Conservation (phyloP, 2,888 invertebrate genomes). For the Periphyllus acericola region DNA sequence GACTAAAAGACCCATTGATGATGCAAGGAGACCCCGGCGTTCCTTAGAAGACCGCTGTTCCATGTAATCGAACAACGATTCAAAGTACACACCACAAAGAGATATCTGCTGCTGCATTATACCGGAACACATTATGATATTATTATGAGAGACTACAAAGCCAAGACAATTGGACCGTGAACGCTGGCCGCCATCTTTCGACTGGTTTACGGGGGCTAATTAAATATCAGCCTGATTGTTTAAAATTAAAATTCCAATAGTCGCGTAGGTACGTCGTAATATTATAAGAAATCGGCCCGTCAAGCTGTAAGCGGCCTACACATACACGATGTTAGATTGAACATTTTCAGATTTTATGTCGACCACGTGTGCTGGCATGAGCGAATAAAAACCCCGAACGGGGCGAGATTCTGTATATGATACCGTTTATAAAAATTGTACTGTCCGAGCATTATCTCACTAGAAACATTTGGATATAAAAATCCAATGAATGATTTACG, state of each 20-base stretch:
- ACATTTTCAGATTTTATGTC: no score
- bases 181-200: slow-evolving; percentile 53
- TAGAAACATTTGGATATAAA: no score
- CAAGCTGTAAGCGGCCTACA: no score
- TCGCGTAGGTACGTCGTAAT: neutral
- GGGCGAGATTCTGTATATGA: neutral
- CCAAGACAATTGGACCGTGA: slow-evolving; percentile 59
- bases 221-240: slow-evolving; percentile 24
- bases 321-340: no score
- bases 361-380: no score
- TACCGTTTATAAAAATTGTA: no score
- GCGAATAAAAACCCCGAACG: neutral
- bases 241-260: slow-evolving; percentile 21
- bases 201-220: slow-evolving; percentile 51
- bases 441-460: no score
- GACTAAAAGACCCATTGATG: slow-evolving; percentile 59
- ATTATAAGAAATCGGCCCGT: neutral
- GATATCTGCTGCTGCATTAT: slow-evolving; percentile 58
- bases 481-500: no score
- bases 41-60: slow-evolving; percentile 61
- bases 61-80: slow-evolving; percentile 61
- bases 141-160: slow-evolving; percentile 60
- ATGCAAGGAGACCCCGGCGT: slow-evolving; percentile 48
- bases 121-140: slow-evolving; percentile 59
- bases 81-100: slow-evolving; percentile 57